Percentiles rank a stretch among this genome's conserved stretches.
Conservation (phyloP, 1,140 invertebrate species). For the Drosophila trapezifrons region DNA sequence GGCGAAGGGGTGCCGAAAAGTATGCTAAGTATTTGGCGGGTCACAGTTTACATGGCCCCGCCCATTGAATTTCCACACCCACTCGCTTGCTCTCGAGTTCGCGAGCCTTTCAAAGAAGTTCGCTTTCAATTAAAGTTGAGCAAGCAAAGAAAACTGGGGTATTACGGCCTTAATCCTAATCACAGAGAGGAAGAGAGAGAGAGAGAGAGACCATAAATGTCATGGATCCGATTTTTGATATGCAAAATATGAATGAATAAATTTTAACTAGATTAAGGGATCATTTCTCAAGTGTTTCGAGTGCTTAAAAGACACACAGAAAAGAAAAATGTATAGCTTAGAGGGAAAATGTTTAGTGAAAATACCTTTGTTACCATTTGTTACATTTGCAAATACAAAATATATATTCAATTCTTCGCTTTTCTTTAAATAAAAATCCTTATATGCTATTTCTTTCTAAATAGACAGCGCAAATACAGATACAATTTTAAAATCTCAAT, state of each 20-base stretch:
- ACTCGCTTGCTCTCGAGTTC: conserved; percentile 5
- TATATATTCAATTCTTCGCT: no score
- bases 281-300: neutral
- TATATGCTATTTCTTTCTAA: no score
- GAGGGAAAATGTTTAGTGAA: no score
- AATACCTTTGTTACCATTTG: no score
- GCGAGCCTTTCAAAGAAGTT: conserved; percentile 26
- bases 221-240: conserved; percentile 25
- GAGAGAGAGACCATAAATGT: conserved; percentile 7
- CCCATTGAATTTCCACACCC: neutral
- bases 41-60: neutral
- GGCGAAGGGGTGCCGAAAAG: conserved; percentile 29
- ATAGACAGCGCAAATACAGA: no score
- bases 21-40: conserved; percentile 41
- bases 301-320: neutral
- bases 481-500: no score
- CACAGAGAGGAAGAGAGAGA: neutral
- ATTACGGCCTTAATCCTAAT: conserved; percentile 27
- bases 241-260: conserved; percentile 6
- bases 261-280: conserved; percentile 1
- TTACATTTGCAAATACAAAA: no score
- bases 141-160: conserved; percentile 14
- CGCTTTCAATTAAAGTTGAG: conserved; percentile 44
- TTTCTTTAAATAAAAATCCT: no score
- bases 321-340: neutral